These are phyloP conservation scores for Ceyx erithaca DNA, from an alignment of 2,797 vertebrate species.

Conservation along the genomic window DNA sequence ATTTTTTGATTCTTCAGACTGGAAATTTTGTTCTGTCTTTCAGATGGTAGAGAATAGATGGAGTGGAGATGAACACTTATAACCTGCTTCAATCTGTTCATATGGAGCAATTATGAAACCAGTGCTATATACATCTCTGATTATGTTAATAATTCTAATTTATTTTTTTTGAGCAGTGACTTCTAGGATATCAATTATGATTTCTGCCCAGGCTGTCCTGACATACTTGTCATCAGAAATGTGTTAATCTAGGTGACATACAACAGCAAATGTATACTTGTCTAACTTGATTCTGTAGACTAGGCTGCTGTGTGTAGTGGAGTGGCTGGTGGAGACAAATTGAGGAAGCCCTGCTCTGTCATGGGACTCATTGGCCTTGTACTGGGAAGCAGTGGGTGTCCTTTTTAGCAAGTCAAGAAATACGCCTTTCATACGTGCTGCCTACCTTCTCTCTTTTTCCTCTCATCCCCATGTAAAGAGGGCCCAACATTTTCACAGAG, in stretches of 20 bases:
- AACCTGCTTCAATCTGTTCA: not conserved
- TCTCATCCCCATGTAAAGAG: rapidly evolving
- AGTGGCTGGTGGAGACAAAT: not conserved
- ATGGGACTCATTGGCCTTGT: rapidly evolving
- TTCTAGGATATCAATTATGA: not conserved
- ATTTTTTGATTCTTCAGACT: not conserved
- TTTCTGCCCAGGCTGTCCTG: not conserved
- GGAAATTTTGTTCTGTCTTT: not conserved
- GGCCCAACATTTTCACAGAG: not conserved
- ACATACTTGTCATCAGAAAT: not conserved
- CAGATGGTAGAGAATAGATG: not conserved
- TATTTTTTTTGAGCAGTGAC: not conserved
- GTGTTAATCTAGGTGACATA: not conserved
- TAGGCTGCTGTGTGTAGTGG: not conserved
- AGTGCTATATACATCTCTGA: not conserved
- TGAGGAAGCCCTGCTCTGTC: not conserved
- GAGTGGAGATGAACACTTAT: not conserved
- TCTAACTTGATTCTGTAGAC: not conserved
- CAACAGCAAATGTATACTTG: not conserved
- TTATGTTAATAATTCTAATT: not conserved
- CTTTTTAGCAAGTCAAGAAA: not conserved
- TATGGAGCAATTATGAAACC: not conserved
- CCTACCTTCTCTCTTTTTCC: not conserved
- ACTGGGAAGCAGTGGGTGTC: not conserved
- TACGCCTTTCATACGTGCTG: not conserved